These are phyloP conservation scores for Xanthia icteritia DNA, from an alignment of 2,888 invertebrate species.

Conservation along the genomic window DNA sequence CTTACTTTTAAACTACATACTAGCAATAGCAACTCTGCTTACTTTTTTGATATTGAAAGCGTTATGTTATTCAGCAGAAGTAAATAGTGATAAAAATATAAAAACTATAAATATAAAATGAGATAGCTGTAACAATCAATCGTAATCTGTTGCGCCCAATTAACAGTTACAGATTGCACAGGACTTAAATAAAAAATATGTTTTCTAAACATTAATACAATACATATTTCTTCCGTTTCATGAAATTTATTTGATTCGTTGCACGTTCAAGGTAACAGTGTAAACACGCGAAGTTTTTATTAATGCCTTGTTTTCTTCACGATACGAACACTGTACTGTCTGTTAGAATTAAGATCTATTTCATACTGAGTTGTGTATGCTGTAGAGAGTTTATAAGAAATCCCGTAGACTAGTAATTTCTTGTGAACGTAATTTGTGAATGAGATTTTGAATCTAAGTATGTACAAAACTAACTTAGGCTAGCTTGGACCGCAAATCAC, in stretches of 20 bases:
- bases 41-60: not conserved
- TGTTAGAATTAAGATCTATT: not conserved
- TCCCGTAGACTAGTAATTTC: not conserved
- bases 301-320: constrained; percentile 26
- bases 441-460: no score
- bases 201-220: constrained; percentile 10
- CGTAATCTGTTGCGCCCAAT: constrained; percentile 11
- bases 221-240: constrained; percentile 33
- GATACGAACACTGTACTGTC: not conserved
- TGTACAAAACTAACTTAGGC: no score
- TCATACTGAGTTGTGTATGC: not conserved
- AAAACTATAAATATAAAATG: no score
- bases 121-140: not conserved
- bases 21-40: no score
- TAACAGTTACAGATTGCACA: constrained; percentile 2
- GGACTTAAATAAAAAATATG: constrained; percentile 1
- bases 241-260: constrained; percentile 24
- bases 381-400: not conserved
- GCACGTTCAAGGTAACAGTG: constrained; percentile 32
- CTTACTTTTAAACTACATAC: not conserved
- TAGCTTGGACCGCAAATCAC: not conserved
- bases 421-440: not conserved
- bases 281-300: constrained; percentile 41
- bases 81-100: not conserved
- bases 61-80: not conserved